Base-by-base conservation (phyloP, 2,888 invertebrate species). In the Acanthacorydalis orientalis region DNA sequence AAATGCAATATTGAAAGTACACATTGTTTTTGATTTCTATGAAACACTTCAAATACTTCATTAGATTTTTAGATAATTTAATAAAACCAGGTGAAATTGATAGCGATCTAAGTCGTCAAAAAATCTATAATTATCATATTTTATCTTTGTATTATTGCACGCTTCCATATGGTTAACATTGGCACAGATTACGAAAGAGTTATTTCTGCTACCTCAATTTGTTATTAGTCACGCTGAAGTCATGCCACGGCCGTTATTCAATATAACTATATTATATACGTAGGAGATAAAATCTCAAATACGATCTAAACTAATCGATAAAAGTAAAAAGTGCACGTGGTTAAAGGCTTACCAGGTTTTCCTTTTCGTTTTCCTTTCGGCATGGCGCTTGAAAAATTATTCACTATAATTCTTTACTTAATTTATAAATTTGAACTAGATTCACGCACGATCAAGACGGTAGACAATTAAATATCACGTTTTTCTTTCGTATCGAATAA, bases 321-420 rank as follows among this genome's bases (percentile, higher is more conserved):
- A 38, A 12, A 42, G 12, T 12, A 42, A 42, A 31, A 42, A 31
- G 31, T 33, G 15, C 41, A 41, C 16, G 34, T 51, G 60, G 23
- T 23, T 23, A 23, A 23, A 23, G 23, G 6, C 76, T 73, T 60
- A 81, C 80, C 78, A 69, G 73, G 77, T 72, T 79, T 81, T 71
- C 77, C 77, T 74, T 75, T 80, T 70, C 77, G 77, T 70, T 78
- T 77, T 68, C 81, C 78, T 75, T 81, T 83, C 67, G 82, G 82
- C 83, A 83, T 83, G 45, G 38, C 38, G 45, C 15, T 23, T 38
- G 23, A n/a, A 7, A 37, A 31, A 34, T 31, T 39, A 46, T 39
- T 46, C 37, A 34, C 33, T 16, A 23, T 39, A 31, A 34, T 53
- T 60, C 60, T 56, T 62, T 59, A 60, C 63, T 66, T 67, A 68